These are phyloP conservation scores for Acanthopleura granulata DNA, from an alignment of 2,888 invertebrate species.

Conservation along the genomic window DNA sequence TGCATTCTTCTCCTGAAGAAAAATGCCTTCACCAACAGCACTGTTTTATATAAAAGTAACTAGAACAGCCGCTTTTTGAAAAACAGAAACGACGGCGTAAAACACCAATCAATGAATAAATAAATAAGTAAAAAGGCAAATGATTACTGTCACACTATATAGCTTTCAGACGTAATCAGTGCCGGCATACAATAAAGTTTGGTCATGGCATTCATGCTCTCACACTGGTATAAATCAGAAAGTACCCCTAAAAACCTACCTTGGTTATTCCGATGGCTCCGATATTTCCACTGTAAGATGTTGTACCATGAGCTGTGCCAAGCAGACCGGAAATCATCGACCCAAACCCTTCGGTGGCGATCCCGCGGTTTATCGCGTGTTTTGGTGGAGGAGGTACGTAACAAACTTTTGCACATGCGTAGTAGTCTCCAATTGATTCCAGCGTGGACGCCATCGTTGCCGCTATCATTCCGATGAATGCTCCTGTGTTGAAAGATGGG, in stretches of 20 bases:
- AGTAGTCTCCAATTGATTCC: slow-evolving; percentile 83
- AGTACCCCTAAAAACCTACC: slow-evolving; percentile 70
- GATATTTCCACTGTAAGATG: slow-evolving; percentile 91
- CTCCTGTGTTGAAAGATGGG: slow-evolving; percentile 42
- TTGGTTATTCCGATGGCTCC: slow-evolving; percentile 90
- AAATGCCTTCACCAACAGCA: too few relatives aligned
- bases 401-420: slow-evolving; percentile 80
- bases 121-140: too few relatives aligned
- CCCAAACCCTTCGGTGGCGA: slow-evolving; percentile 80
- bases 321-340: slow-evolving; percentile 84
- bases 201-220: too few relatives aligned
- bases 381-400: slow-evolving; percentile 85
- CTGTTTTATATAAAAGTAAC: too few relatives aligned
- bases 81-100: too few relatives aligned
- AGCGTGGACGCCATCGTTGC: slow-evolving; percentile 51
- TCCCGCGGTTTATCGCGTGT: slow-evolving; percentile 88
- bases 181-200: too few relatives aligned
- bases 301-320: slow-evolving; percentile 89
- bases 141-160: too few relatives aligned
- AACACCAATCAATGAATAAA: too few relatives aligned
- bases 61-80: too few relatives aligned
- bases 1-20: too few relatives aligned
- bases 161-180: too few relatives aligned
- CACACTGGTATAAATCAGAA: too few relatives aligned
- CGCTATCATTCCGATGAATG: slow-evolving; percentile 47